A percentile compares a stretch with the other conserved stretches of the same genome.
Evolutionary conservation across 1,140 invertebrate species (phyloP).

Genomic region (Branchinecta lindahli): DNA sequence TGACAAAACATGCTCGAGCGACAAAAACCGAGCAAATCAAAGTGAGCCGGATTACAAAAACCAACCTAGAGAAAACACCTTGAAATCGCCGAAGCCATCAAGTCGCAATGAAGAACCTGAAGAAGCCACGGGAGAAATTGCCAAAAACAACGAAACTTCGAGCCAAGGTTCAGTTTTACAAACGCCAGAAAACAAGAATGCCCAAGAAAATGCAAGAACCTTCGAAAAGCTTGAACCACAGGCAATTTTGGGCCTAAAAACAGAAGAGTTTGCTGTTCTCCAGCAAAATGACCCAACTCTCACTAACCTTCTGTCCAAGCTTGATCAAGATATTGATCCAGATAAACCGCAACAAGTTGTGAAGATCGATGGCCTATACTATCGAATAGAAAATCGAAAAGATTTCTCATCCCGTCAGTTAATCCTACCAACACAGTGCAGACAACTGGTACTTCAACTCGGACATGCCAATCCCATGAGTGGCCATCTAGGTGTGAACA

Average conservation of each 20-base stretch:
- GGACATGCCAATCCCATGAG: background rate
- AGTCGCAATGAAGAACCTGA: background rate
- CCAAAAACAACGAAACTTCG: background rate
- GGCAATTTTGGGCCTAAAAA: background rate
- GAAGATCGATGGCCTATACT: background rate
- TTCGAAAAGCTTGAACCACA: background rate
- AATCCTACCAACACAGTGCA: background rate
- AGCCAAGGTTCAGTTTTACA: too few relatives aligned
- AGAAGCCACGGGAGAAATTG: background rate
- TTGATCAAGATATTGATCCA: background rate
- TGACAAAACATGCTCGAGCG: background rate
- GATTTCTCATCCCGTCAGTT: background rate
- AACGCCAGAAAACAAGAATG: too few relatives aligned
- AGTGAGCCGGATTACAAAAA: background rate
- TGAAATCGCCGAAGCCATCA: background rate
- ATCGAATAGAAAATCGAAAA: background rate
- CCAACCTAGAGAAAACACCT: background rate
- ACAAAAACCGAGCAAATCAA: background rate
- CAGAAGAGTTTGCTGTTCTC: background rate
- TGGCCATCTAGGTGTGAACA: conserved; percentile 3
- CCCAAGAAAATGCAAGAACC: too few relatives aligned
- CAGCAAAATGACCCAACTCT: background rate
- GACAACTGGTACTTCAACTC: background rate
- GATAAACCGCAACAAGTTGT: conserved; percentile 3
- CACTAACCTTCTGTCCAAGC: background rate